Conservation (phyloP, 2,888 invertebrate species). For the Drosophila quinaria region DNA sequence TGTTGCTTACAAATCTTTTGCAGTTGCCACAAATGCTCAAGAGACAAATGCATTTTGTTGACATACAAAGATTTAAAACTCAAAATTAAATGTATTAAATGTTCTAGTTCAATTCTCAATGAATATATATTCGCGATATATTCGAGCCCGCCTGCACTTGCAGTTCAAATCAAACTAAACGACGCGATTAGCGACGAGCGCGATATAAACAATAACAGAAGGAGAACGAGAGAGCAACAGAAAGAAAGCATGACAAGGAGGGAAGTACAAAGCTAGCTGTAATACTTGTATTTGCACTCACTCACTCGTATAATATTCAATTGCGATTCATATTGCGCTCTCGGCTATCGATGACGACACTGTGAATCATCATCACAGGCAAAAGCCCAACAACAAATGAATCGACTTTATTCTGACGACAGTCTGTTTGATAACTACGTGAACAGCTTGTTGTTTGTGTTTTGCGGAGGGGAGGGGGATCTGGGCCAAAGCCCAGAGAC, state of each 20-base stretch:
- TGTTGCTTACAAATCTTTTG: slow-evolving; percentile 53
- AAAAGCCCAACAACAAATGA: slow-evolving; percentile 2
- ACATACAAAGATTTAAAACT: not conserved
- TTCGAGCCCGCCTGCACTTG: slow-evolving; percentile 64
- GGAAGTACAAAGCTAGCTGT: slow-evolving; percentile 51
- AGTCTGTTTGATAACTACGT: slow-evolving; percentile 22
- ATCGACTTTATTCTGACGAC: slow-evolving; percentile 25
- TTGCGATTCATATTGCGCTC: slow-evolving; percentile 26
- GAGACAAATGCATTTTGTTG: slow-evolving; percentile 43
- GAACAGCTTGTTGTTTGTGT: not conserved
- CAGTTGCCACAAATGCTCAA: slow-evolving; percentile 49
- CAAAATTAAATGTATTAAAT: not conserved
- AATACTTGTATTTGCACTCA: slow-evolving; percentile 14
- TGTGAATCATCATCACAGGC: not conserved
- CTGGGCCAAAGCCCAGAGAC: slow-evolving; percentile 45
- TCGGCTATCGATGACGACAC: slow-evolving; percentile 29
- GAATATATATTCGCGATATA: not conserved
- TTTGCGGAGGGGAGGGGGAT: not conserved
- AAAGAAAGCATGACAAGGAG: slow-evolving; percentile 5
- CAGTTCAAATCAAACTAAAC: slow-evolving; percentile 63
- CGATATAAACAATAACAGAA: slow-evolving; percentile 58
- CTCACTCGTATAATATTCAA: slow-evolving; percentile 14
- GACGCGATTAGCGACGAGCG: slow-evolving; percentile 46
- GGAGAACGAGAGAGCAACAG: not conserved
- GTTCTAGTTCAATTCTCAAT: not conserved